Base-by-base conservation (phyloP, 2,888 invertebrate species). In the Sylvicola cinctus region DNA sequence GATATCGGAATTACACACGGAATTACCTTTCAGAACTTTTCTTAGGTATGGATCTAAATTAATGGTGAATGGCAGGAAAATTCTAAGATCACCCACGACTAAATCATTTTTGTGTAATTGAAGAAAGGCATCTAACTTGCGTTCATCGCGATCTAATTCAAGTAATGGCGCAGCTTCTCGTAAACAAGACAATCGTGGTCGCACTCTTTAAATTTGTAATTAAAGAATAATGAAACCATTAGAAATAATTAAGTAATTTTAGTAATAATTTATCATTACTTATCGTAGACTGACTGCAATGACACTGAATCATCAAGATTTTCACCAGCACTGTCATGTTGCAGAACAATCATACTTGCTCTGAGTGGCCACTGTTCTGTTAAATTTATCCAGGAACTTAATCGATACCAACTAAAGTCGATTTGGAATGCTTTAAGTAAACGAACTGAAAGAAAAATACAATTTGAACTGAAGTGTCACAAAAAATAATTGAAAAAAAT, bases 361-460 rank as follows among this genome's bases (percentile, higher is more conserved):
- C 95, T 68, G 59, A 91, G 84, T 0, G 96, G 96, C 96, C 96
- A 98, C 55, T 96, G 96, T 53, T 98, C 98, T 1, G 95, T 91
- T 37, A 98, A 74, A 59, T 96, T 95, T 44, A 96, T 84, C 96
- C 96, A 96, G 38, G 88, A 85, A 40, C 93, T 93, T 45, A 98
- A 66, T 46, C 90, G 81, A 60, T 93, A 88, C 96, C 96, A 98
- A 60, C 88, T 91, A 63, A 98, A 98, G 55, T 98, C 96, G 45
- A 98, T 85, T 63, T 93, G 90, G 68, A 96, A 95, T 50, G 96
- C 90, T 67, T 96, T 85, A 44, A 98, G 65, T 43, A 98, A 68
- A 36, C 96, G 81, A 41, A 91, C 91, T 87, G 51, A 4, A 55
- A 50, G 17, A 42, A 28, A 29, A 16, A 6, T 16, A 15, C 35